These are phyloP conservation scores for Phacellophora camtschatica DNA, from an alignment of 30 jellyfish, hydroid and myxozoan species.

Conservation along the genomic window DNA sequence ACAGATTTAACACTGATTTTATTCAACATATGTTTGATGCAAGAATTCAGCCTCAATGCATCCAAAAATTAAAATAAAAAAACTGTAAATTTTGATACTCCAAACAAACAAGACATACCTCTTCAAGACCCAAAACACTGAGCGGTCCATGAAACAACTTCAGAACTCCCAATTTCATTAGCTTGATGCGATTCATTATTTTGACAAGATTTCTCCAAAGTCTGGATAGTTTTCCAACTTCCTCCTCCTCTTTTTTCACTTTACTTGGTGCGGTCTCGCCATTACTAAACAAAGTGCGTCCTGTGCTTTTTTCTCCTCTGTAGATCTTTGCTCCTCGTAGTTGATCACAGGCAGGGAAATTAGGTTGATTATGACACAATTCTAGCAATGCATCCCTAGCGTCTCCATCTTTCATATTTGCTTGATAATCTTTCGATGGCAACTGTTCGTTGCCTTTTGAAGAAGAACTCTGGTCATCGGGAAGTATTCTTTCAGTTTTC, in stretches of 20 bases:
- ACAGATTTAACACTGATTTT: no score
- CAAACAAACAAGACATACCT: slow-evolving; percentile 24
- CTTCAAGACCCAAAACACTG: slow-evolving; percentile 57
- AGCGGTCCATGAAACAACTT: slow-evolving; percentile 58
- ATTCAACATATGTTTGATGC: no score
- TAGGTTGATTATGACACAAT: slow-evolving; percentile 73
- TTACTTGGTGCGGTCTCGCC: slow-evolving; percentile 3
- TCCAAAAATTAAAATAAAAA: no score
- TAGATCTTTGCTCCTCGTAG: slow-evolving; percentile 56
- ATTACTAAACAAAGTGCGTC: neutral
- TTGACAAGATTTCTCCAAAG: slow-evolving; percentile 28
- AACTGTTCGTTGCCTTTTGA: no score
- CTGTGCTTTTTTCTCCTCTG: slow-evolving; percentile 41
- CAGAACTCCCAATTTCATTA: slow-evolving; percentile 42
- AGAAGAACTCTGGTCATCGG: no score
- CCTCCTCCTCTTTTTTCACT: neutral
- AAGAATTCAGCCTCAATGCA: no score
- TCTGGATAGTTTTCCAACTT: slow-evolving; percentile 15
- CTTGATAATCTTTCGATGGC: neutral
- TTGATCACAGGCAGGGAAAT: slow-evolving; percentile 67
- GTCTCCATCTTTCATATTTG: neutral
- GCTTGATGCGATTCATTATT: slow-evolving; percentile 39
- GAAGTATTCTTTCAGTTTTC: no score
- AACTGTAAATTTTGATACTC: no score
- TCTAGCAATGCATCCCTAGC: slow-evolving; percentile 44